These are phyloP conservation scores for Ctenochaetus hawaiiensis DNA, from an alignment of 2,797 vertebrate species.

Conservation along the genomic window DNA sequence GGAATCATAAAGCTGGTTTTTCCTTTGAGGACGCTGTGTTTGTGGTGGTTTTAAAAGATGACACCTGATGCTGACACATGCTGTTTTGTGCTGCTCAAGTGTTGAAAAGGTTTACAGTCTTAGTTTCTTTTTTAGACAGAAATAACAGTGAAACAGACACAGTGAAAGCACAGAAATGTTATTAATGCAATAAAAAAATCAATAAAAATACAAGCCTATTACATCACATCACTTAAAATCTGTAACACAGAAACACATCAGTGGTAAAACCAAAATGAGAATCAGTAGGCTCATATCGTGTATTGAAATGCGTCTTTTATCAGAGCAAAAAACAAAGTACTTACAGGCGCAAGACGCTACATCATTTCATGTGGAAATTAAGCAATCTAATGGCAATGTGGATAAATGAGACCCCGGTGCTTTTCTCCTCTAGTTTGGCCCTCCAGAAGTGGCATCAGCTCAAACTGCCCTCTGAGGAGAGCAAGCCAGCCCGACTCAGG, in stretches of 20 bases:
- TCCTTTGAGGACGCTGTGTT: conserved; percentile 36
- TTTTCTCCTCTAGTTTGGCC: conserved; percentile 33
- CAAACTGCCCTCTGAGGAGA: conserved; percentile 52
- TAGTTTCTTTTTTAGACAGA: too few species aligned
- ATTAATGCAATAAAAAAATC: conserved; percentile 16
- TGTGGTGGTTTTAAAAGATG: conserved; percentile 38
- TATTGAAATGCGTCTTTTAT: conserved; percentile 28
- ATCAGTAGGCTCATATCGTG: conserved; percentile 10
- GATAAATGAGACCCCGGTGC: conserved; percentile 44
- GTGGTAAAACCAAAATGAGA: conserved; percentile 1
- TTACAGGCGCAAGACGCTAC: conserved; percentile 36
- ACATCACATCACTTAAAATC: conserved; percentile 7
- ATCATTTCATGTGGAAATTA: conserved; percentile 55
- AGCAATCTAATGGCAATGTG: conserved; percentile 33
- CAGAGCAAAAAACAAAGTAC: conserved; percentile 38
- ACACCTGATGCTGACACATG: conserved; percentile 28
- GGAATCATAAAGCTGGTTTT: conserved; percentile 68
- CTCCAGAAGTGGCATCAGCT: conserved; percentile 56
- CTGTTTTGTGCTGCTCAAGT: conserved; percentile 10
- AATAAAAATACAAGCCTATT: conserved; percentile 7
- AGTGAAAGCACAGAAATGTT: conserved; percentile 8
- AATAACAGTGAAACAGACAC: not conserved
- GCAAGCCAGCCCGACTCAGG: conserved; percentile 9
- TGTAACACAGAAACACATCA: conserved; percentile 5
- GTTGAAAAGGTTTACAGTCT: conserved; percentile 35